Evolutionary conservation across 1,140 invertebrate genomes (phyloP).

Genomic region (Eupeodes corollae): DNA sequence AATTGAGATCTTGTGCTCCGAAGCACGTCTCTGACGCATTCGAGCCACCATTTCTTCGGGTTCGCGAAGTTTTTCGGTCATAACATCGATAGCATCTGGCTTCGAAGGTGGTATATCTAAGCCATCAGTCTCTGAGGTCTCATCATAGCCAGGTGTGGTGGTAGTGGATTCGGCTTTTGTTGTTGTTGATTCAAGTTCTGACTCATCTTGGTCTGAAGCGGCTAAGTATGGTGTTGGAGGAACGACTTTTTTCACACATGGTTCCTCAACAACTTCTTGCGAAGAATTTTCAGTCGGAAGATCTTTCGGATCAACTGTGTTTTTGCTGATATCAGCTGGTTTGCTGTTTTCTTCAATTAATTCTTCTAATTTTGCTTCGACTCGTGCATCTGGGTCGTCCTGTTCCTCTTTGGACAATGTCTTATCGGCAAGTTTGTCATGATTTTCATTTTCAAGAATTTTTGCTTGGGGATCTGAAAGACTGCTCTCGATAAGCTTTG

Average conservation of each 20-base stretch:
- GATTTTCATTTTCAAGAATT: too few relatives aligned
- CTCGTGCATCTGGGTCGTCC: constrained; percentile 18
- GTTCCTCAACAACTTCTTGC: constrained; percentile 11
- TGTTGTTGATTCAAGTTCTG: not conserved
- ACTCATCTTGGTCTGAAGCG: not conserved
- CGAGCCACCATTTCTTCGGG: constrained; percentile 20
- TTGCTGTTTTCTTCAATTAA: constrained; percentile 4
- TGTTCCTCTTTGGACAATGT: constrained; percentile 16
- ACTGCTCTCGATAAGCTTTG: too few relatives aligned
- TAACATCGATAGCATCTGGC: constrained; percentile 16
- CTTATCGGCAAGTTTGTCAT: constrained; percentile 1
- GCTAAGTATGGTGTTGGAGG: constrained; percentile 2
- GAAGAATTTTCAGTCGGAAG: not conserved
- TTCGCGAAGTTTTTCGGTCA: constrained; percentile 14
- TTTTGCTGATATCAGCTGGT: not conserved
- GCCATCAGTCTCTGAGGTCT: constrained; percentile 1
- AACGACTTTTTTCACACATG: constrained; percentile 15
- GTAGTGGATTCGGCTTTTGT: constrained; percentile 3
- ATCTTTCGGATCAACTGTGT: not conserved
- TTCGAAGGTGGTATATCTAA: constrained; percentile 9
- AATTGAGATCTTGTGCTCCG: constrained; percentile 5
- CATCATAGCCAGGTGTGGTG: not conserved
- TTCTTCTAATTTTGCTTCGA: constrained; percentile 6
- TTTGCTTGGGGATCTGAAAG: too few relatives aligned
- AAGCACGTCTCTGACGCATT: constrained; percentile 19